Percentiles rank a stretch among this genome's conserved stretches.
Conservation (phyloP, 2,113 vertebrate species). For the Phaethon lepturus region DNA sequence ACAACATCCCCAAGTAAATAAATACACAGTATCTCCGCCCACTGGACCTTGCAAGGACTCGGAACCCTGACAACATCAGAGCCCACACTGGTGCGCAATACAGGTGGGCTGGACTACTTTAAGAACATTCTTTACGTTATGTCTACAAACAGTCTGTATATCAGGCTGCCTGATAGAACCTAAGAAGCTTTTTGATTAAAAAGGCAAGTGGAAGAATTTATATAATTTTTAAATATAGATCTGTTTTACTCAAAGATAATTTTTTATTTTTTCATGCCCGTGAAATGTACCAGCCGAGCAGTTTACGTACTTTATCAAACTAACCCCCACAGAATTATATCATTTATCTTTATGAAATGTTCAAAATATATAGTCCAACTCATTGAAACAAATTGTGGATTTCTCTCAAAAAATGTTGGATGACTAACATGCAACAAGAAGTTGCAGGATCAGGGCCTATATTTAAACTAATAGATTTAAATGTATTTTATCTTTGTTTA, state of each 20-base stretch:
- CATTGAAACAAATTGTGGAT: neutral
- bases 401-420: neutral
- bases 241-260: neutral
- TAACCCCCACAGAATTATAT: neutral
- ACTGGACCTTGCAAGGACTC: neutral
- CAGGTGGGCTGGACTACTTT: fast-evolving
- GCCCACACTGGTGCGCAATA: neutral
- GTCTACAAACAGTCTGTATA: neutral
- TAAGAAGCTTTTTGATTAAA: neutral
- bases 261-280: neutral
- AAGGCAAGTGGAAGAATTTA: neutral
- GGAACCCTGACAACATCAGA: neutral
- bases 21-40: neutral
- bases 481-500: neutral
- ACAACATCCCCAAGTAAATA: neutral
- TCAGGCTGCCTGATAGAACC: neutral
- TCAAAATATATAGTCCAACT: neutral
- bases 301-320: neutral
- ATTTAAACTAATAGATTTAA: neutral
- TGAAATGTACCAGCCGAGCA: neutral
- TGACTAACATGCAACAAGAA: neutral
- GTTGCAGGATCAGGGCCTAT: neutral
- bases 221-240: neutral
- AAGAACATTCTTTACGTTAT: neutral
- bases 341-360: neutral